phyloP scores from a whole-genome alignment of 2,888 invertebrate genomes.

The Psococerastis gibbosa region DNA sequence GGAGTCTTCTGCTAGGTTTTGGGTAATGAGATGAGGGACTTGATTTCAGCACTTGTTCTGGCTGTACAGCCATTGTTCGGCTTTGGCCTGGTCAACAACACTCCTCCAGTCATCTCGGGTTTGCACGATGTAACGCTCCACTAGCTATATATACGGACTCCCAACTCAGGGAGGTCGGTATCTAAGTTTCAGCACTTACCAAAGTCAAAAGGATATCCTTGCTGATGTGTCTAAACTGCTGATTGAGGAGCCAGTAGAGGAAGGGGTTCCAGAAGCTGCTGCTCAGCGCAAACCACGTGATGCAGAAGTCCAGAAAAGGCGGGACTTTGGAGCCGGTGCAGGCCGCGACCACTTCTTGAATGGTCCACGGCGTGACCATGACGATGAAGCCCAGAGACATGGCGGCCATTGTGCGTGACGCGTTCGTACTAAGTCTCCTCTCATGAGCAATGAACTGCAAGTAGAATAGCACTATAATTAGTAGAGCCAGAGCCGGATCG shows the following conservation, averaged over 20 bases:
- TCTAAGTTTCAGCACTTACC: conserved; percentile 38
- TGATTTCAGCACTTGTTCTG: too few relatives aligned
- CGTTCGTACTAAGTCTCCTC: conserved; percentile 55
- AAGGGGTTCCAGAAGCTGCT: conserved; percentile 86
- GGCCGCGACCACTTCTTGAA: conserved; percentile 77
- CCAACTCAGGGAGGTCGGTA: too few relatives aligned
- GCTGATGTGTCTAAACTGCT: conserved; percentile 64
- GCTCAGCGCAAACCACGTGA: conserved; percentile 71
- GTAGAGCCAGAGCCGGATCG: too few relatives aligned
- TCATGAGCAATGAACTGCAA: conserved; percentile 38
- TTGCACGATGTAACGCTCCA: too few relatives aligned
- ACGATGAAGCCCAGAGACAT: conserved; percentile 83
- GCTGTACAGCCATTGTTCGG: too few relatives aligned
- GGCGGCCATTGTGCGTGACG: conserved; percentile 76
- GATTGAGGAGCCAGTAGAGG: conserved; percentile 71
- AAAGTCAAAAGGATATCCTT: conserved; percentile 54
- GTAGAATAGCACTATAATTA: too few relatives aligned
- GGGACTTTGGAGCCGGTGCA: conserved; percentile 74
- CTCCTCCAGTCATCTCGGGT: too few relatives aligned
- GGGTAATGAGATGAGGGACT: too few relatives aligned
- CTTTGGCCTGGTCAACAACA: too few relatives aligned
- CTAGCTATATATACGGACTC: too few relatives aligned
- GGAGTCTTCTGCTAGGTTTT: too few relatives aligned
- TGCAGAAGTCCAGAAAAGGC: conserved; percentile 60
- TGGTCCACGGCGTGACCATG: conserved; percentile 78